A percentile compares a stretch with the other conserved stretches of the same genome.
phyloP scores from a whole-genome alignment of 2,888 invertebrate genomes.

The Drosophila putrida region DNA sequence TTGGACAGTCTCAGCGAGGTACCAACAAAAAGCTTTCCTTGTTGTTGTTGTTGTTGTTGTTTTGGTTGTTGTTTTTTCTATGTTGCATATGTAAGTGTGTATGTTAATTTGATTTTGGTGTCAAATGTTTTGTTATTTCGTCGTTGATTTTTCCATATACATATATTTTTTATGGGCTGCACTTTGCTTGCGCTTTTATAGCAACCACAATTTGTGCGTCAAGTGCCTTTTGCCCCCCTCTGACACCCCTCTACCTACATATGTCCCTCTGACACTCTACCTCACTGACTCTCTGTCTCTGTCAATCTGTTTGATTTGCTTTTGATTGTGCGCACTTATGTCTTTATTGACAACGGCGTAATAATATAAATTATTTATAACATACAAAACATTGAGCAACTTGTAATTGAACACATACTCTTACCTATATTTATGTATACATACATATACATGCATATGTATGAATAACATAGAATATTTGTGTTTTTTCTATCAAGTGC shows the following conservation, averaged over 20 bases:
- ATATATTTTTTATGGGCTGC: constrained; percentile 63
- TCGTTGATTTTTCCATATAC: constrained; percentile 20
- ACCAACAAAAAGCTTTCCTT: constrained; percentile 29
- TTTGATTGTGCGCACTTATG: constrained; percentile 76
- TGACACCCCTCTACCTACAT: background rate
- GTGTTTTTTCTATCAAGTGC: constrained; percentile 63
- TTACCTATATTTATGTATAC: background rate
- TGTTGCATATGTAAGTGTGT: constrained; percentile 64
- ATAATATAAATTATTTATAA: constrained; percentile 73
- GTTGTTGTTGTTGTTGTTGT: constrained; percentile 15
- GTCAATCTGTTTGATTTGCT: constrained; percentile 69
- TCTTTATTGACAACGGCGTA: constrained; percentile 73
- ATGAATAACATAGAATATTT: constrained; percentile 23
- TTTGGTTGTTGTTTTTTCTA: constrained; percentile 3
- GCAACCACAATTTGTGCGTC: constrained; percentile 37
- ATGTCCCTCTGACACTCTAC: constrained; percentile 7
- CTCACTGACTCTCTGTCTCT: constrained; percentile 25
- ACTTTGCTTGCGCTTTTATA: constrained; percentile 70
- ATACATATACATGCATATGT: constrained; percentile 7
- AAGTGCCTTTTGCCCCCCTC: constrained; percentile 29
- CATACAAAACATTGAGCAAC: constrained; percentile 63
- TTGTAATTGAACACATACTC: constrained; percentile 62
- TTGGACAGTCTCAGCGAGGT: constrained; percentile 45
- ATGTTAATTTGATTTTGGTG: constrained; percentile 79
- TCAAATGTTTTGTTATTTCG: constrained; percentile 67